A percentile compares a stretch with the other conserved stretches of the same genome.
These are phyloP conservation scores for Eublepharis macularius DNA, from an alignment of 2,113 vertebrate species.

Conservation along the genomic window DNA sequence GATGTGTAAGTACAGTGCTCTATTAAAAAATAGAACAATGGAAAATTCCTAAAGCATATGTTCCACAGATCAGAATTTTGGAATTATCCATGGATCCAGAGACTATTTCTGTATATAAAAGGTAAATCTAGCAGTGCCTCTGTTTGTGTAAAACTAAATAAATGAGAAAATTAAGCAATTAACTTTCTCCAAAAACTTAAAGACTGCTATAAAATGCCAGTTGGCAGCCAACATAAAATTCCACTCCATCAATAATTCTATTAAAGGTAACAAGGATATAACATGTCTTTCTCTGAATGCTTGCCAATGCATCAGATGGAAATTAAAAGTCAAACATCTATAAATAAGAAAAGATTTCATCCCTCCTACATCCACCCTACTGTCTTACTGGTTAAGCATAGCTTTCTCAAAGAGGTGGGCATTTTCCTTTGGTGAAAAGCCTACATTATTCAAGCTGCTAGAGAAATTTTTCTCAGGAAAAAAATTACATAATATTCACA, in stretches of 20 bases:
- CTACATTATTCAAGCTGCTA: conserved; percentile 10
- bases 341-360: conserved; percentile 56
- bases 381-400: conserved; percentile 41
- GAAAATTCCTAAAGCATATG: too few relatives aligned
- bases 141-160: conserved; percentile 24
- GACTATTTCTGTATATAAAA: conserved; percentile 35
- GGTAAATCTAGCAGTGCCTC: conserved; percentile 4
- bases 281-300: conserved; percentile 43
- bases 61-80: too few relatives aligned
- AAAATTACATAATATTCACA: conserved; percentile 1
- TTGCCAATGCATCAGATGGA: conserved; percentile 53
- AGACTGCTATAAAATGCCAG: conserved; percentile 59
- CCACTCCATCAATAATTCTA: conserved; percentile 60
- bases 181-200: conserved; percentile 58
- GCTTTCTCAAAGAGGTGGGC: conserved; percentile 43
- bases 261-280: conserved; percentile 58
- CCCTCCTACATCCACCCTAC: conserved; percentile 45
- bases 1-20: too few relatives aligned
- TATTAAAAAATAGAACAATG: too few relatives aligned
- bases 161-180: conserved; percentile 47
- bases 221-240: conserved; percentile 60
- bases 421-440: background rate
- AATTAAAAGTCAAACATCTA: conserved; percentile 64
- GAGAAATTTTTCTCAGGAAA: background rate
- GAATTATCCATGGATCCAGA: background rate